Base-by-base conservation (phyloP, 2,888 invertebrate genomes). In the Enchytraeus crypticus region DNA sequence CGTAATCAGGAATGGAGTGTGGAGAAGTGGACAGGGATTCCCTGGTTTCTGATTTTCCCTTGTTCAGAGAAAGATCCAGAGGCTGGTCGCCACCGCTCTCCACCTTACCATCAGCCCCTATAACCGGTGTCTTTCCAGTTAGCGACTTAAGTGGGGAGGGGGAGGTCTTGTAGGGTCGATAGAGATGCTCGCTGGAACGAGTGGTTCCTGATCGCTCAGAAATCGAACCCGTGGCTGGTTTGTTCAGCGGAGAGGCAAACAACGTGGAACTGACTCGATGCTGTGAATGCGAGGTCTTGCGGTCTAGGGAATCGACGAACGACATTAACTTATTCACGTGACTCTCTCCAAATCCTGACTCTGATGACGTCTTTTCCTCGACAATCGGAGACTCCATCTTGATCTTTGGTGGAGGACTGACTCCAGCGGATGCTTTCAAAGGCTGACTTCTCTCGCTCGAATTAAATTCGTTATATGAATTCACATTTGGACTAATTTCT, bases 251-350 rank as follows among this genome's bases (percentile, higher is more conserved):
- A 8, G 11, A 18, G 8, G 49, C 11, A n/a, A n/a, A n/a, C n/a
- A n/a, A n/a, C n/a, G n/a, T n/a, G 8, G 14, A 18, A 23, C 11
- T 23, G 21, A 47, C 26, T 8, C 14, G 49, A 11, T 8, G 21
- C 26, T 18, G 14, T 8, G 11, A 18, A n/a, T n/a, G n/a, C n/a
- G n/a, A n/a, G n/a, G n/a, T n/a, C n/a, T n/a, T n/a, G 5, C 49
- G 18, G 14, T 47, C 57, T 43, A 61, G 53, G 3, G 61, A 61
- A 38, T 61, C 61, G n/a, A 61, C 61, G 26, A 61, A 61, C 5
- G 57, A 58, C 49, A 57, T 57, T 27, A 61, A 33, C 29, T 57
- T 61, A 33, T 51, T 61, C 18, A 61, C 61, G 61, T 61, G 61
- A 33, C 57, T 61, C 51, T 61, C 61, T 26, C 27, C 58, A 47